These are phyloP conservation scores for Heterotis niloticus DNA, from an alignment of 2,113 vertebrate species.

Conservation along the genomic window DNA sequence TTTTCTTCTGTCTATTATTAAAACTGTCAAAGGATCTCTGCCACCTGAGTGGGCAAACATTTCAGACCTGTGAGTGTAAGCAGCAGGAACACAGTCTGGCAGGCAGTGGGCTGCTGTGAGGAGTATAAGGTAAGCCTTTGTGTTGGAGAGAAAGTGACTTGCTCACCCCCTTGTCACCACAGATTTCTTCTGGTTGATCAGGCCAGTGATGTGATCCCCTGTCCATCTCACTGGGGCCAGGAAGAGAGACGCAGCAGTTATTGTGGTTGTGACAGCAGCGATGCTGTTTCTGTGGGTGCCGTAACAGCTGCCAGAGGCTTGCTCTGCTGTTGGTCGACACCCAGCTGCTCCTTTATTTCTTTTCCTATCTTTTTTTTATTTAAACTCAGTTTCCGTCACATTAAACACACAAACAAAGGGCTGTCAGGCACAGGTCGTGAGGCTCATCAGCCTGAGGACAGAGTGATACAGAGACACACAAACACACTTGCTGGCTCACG, in stretches of 20 bases:
- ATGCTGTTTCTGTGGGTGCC: neutral
- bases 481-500: neutral
- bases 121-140: conserved; percentile 19
- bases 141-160: conserved; percentile 34
- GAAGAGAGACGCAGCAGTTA: conserved; percentile 25
- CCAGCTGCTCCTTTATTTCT: conserved; percentile 15
- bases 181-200: conserved; percentile 38
- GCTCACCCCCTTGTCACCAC: conserved; percentile 40
- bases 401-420: conserved; percentile 42
- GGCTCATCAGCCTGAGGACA: conserved; percentile 24
- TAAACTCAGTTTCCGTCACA: conserved; percentile 35
- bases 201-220: conserved; percentile 24
- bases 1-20: conserved; percentile 44
- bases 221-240: neutral
- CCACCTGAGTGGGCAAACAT: conserved; percentile 36
- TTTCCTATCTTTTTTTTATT: neutral
- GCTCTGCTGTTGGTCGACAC: conserved; percentile 22
- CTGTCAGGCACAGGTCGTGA: conserved; percentile 36
- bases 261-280: neutral
- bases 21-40: conserved; percentile 45
- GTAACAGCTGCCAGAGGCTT: conserved; percentile 1
- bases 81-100: conserved; percentile 32
- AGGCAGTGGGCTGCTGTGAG: neutral
- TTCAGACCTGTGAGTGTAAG: conserved; percentile 24
- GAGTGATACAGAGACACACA: neutral